Base-by-base conservation (phyloP, 2,113 vertebrate species). In the Passerina amoena region DNA sequence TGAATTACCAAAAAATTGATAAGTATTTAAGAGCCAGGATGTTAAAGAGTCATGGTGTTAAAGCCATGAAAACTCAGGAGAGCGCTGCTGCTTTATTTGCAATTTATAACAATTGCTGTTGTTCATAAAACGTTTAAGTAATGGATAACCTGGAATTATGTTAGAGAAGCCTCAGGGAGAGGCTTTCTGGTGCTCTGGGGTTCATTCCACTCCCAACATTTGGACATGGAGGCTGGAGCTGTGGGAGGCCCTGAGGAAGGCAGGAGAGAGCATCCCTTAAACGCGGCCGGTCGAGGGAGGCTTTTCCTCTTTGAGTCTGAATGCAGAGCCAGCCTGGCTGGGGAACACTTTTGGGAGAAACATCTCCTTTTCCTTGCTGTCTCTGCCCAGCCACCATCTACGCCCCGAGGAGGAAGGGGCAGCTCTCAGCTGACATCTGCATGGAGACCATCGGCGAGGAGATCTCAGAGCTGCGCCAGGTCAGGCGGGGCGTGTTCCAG, bases 401-500 rank as follows among this genome's bases (percentile, higher is more conserved):
- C 21, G 99, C 99, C 31, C 99, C 99, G 3, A 98, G 99, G 40
- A 98, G 99, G 66, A 99, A 99, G 97, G 99, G 99, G 81, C 99
- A 99, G 86, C 97, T 99, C 33, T 99, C 99, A 7, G 99, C 99
- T 4, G 99, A 99, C 96, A 99, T 99, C 96, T 99, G 99, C 94
- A 99, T 99, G 99, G 99, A 99, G 96, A 99, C 99, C 18, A 99
- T 99, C 37, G 99, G 99, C 8, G 99, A 99, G 77, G 99, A 99
- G 97, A 99, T 99, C 96, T 99, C 99, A 3, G 99, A 99, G 96
- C 98, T 99, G 78, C 97, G 99, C 2, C 99, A 99, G 97, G 99
- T 98, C 96, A 98, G 98, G 23, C 97, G 94, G 25, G 99, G 99
- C 1, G 99, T 99, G 14, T 99, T 99, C 95, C 99, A 99, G 90